A percentile compares a stretch with the other conserved stretches of the same genome.
Conservation (phyloP, 2,113 vertebrate genomes). For the Nematolebias whitei region DNA sequence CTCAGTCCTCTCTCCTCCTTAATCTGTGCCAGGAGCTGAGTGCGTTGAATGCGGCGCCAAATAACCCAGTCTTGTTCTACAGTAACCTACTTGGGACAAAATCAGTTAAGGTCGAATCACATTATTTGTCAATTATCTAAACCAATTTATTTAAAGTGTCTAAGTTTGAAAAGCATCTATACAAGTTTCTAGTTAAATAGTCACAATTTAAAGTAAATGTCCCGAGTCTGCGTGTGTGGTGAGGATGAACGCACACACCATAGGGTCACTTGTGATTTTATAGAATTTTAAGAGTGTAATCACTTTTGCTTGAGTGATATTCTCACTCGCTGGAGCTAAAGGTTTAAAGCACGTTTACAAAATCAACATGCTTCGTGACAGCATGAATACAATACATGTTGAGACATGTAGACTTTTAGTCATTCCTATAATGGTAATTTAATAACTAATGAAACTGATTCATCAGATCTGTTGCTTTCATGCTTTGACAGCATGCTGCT, state of each 20-base stretch:
- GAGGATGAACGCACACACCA: background rate
- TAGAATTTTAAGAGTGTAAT: slow-evolving; percentile 31
- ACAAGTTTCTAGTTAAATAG: background rate
- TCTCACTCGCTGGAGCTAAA: slow-evolving; percentile 18
- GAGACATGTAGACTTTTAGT: background rate
- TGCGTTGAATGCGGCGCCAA: slow-evolving; percentile 35
- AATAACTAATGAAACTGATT: background rate
- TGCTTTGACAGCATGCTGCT: background rate
- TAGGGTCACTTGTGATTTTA: slow-evolving; percentile 27
- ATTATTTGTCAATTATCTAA: background rate
- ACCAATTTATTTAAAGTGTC: background rate
- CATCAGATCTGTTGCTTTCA: background rate
- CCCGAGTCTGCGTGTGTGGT: slow-evolving; percentile 3
- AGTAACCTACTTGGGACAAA: slow-evolving; percentile 32
- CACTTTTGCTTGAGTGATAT: slow-evolving; percentile 13
- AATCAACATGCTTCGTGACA: background rate
- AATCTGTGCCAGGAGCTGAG: slow-evolving; percentile 57
- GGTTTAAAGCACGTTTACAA: background rate
- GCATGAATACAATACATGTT: background rate
- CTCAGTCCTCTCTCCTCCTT: slow-evolving; percentile 44
- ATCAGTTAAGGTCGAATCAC: slow-evolving; percentile 10
- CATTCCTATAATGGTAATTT: background rate
- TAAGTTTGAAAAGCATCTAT: background rate
- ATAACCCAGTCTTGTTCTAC: background rate
- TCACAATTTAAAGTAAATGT: slow-evolving; percentile 3